A percentile compares a stretch with the other conserved stretches of the same genome.
Evolutionary conservation across 1,140 invertebrate species (phyloP).

Genomic region (Anthonomus grandis): DNA sequence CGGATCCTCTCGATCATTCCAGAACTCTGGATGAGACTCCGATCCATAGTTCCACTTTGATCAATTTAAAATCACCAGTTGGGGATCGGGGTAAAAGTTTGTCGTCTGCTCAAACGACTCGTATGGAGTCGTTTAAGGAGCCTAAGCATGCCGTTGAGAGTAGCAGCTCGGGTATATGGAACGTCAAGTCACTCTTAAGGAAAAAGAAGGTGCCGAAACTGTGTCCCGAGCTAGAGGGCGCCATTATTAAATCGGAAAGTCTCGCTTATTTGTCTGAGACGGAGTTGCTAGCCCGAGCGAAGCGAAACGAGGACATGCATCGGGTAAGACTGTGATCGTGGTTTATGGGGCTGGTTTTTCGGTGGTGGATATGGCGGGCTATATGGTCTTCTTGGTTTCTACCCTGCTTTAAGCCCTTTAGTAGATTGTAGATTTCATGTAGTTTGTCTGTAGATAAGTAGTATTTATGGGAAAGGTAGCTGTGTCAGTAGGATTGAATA

Average conservation of each 20-base stretch:
- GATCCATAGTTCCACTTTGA: conserved; percentile 20
- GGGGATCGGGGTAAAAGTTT: background rate
- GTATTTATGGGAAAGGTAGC: background rate
- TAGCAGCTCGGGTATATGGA: conserved; percentile 34
- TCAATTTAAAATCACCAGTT: conserved; percentile 1
- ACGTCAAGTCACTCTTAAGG: conserved; percentile 43
- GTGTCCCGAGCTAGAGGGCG: conserved; percentile 49
- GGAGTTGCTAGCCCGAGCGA: conserved; percentile 50
- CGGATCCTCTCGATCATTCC: conserved; percentile 12
- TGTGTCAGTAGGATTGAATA: background rate
- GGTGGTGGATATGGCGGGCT: background rate
- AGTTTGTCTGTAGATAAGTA: background rate
- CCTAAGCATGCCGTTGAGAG: background rate
- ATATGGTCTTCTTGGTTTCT: too few relatives aligned
- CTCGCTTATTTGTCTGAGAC: conserved; percentile 49
- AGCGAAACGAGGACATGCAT: conserved; percentile 49
- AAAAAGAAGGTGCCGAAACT: conserved; percentile 46
- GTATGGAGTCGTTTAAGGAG: background rate
- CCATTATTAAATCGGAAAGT: conserved; percentile 52
- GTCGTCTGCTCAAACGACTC: background rate
- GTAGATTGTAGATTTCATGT: background rate
- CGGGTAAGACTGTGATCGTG: conserved; percentile 48
- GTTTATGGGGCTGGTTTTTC: background rate
- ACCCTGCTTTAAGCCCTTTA: background rate
- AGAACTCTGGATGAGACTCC: conserved; percentile 16